Evolutionary conservation across 2,888 invertebrate species (phyloP), one percentile per base, ranked within the genome.

Genomic region (Pantelozetes paolii): DNA sequence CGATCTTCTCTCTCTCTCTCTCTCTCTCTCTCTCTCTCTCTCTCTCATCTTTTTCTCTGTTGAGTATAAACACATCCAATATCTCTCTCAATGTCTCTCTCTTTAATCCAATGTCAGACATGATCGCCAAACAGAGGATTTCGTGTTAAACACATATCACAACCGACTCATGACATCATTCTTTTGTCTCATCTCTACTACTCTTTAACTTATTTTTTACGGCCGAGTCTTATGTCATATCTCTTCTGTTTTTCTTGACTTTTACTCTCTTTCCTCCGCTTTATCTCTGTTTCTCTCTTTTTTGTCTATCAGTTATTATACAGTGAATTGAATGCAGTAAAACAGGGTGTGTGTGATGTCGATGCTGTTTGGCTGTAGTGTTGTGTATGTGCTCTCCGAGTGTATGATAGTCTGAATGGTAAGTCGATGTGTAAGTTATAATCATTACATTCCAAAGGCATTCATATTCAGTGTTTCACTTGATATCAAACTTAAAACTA

Each of bases 21-120:
- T 36, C 18, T 70, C 70, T 70, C 36, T 70, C 32, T 57, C 23
- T 23, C 28, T 57, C 26, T 57, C 26, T 57, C 57, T 57, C 26
- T 57, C 30, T 67, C 28, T 28, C 28, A n/a, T n/a, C n/a, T n/a
- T n/a, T n/a, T n/a, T n/a, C n/a, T n/a, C n/a, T n/a, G n/a, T n/a
- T n/a, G n/a, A n/a, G n/a, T n/a, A n/a, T n/a, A n/a, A n/a, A n/a
- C n/a, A n/a, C n/a, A n/a, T n/a, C n/a, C n/a, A n/a, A n/a, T n/a
- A n/a, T n/a, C n/a, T 11, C 42, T 57, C 57, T 57, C 57, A 6
- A 20, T 57, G 13, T 62, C 62, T 62, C 62, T 30, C 62, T 64
- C 64, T n/a, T 36, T 70, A 71, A 71, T 71, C 71, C 71, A 11
- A 18, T 71, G 71, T 71, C 71, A 54, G 71, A 71, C 71, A 71